phyloP scores from a whole-genome alignment of 2,797 vertebrate species.

The Antennarius maculatus region DNA sequence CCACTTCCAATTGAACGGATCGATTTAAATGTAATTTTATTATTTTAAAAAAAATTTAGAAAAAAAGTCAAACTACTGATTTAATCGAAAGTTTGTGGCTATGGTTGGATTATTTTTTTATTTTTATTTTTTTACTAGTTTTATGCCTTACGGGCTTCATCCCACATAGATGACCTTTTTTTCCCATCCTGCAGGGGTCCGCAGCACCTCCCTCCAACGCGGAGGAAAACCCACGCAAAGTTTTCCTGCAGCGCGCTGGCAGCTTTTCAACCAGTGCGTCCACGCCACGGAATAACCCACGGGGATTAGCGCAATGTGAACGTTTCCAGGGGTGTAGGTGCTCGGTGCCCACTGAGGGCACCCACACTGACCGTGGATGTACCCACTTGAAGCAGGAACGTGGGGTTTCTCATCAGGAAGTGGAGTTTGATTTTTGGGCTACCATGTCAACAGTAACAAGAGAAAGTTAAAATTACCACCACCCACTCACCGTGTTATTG shows the following conservation, averaged over 20 bases:
- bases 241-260: conserved; percentile 37
- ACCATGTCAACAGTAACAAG: conserved; percentile 23
- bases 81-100: background rate
- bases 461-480: conserved; percentile 44
- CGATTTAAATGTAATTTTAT: too few relatives aligned
- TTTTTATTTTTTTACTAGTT: background rate
- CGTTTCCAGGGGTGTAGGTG: conserved; percentile 26
- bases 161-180: conserved; percentile 68
- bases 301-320: conserved; percentile 23
- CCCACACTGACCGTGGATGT: conserved; percentile 1
- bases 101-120: conserved; percentile 20
- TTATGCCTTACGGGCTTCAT: conserved; percentile 55
- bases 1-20: too few relatives aligned
- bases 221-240: conserved; percentile 52
- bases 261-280: conserved; percentile 19
- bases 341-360: conserved; percentile 31
- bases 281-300: background rate
- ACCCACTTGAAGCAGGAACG: conserved; percentile 9
- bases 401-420: background rate
- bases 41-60: too few relatives aligned
- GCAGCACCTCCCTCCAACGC: conserved; percentile 53
- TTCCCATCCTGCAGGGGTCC: conserved; percentile 49
- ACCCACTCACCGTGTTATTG: conserved; percentile 41
- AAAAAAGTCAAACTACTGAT: background rate
- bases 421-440: conserved; percentile 22